Evolutionary conservation across 1,140 invertebrate genomes (phyloP).

Genomic region (Brachionus paranguensis): DNA sequence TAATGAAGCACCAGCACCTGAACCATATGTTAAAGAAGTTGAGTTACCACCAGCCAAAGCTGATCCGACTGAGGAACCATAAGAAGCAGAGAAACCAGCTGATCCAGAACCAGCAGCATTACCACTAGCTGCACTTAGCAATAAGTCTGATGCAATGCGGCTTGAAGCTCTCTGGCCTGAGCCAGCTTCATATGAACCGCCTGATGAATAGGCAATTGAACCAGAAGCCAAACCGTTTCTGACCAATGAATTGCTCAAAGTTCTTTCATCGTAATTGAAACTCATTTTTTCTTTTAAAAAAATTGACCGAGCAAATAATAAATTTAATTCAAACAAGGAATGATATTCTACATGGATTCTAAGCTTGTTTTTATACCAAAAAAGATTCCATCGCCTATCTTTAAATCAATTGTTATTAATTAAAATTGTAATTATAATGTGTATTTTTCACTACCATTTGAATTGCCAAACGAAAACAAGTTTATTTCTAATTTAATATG

Average conservation of each 20-base stretch:
- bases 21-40: neutral
- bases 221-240: neutral
- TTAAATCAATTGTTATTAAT: neutral
- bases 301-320: neutral
- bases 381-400: neutral
- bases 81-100: neutral
- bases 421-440: constrained; percentile 22
- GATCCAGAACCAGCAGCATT: neutral
- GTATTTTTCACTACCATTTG: neutral
- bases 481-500: constrained; percentile 33
- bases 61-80: neutral
- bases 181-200: neutral
- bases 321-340: neutral
- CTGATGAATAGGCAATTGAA: neutral
- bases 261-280: neutral
- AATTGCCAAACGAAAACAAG: neutral
- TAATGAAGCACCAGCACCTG: neutral
- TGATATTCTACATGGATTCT: neutral
- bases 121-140: neutral
- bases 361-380: neutral
- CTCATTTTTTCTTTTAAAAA: neutral
- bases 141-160: neutral
- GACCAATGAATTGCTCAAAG: neutral
- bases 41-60: neutral
- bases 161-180: neutral